These are phyloP conservation scores for Lissonota sp. DNA, from an alignment of 2,888 invertebrate genomes.

Conservation along the genomic window DNA sequence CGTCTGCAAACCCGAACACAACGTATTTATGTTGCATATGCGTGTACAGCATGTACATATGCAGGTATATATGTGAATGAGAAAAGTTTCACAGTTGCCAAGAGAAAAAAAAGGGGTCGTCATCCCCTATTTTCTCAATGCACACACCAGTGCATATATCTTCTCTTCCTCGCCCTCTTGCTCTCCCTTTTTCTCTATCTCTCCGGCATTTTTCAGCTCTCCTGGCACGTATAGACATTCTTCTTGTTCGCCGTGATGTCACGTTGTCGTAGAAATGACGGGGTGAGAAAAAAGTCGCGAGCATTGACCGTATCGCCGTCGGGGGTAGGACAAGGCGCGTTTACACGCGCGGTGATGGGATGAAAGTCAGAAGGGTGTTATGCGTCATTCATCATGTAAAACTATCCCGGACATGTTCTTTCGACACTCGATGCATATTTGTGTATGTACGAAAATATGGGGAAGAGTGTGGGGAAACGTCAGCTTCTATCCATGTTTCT, in stretches of 20 bases:
- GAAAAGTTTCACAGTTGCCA: slow-evolving; percentile 34
- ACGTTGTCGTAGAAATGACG: slow-evolving; percentile 50
- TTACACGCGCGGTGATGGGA: too few species aligned
- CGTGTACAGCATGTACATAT: neutral
- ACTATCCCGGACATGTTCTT: too few species aligned
- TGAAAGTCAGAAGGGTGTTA: neutral
- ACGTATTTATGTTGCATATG: neutral
- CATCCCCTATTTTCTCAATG: slow-evolving; percentile 19
- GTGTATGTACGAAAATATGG: too few species aligned
- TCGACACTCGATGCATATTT: too few species aligned
- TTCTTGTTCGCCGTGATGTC: slow-evolving; percentile 37
- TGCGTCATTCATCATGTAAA: too few species aligned
- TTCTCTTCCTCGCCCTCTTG: neutral
- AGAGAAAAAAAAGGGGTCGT: slow-evolving; percentile 22
- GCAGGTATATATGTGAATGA: slow-evolving; percentile 5
- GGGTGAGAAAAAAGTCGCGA: slow-evolving; percentile 50
- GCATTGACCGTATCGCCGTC: slow-evolving; percentile 58
- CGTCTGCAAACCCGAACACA: slow-evolving; percentile 39
- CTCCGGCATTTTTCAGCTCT: too few species aligned
- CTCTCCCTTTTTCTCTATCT: neutral
- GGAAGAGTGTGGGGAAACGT: too few species aligned
- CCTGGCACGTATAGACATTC: neutral
- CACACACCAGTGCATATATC: neutral
- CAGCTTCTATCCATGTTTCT: neutral
- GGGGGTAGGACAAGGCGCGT: neutral